phyloP scores from a whole-genome alignment of 2,888 invertebrate genomes.

The Chalcosyrphus nemorum region DNA sequence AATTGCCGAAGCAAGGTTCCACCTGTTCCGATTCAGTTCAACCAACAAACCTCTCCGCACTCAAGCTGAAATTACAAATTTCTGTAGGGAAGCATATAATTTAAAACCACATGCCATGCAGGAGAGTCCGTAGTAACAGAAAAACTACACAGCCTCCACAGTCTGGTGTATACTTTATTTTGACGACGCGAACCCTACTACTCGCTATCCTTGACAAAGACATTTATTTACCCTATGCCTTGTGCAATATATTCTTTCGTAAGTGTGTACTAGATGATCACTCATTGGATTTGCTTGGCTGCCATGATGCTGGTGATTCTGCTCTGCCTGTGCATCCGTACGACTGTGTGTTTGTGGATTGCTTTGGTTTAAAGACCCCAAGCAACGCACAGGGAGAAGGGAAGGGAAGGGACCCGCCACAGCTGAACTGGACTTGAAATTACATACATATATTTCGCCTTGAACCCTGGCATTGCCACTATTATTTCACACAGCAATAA shows the following conservation, averaged over 20 bases:
- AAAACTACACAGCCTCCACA: conserved; percentile 16
- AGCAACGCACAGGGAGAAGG: conserved; percentile 39
- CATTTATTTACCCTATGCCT: conserved; percentile 62
- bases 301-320: conserved; percentile 26
- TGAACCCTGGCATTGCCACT: conserved; percentile 54
- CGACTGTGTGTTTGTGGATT: conserved; percentile 19
- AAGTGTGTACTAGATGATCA: conserved; percentile 63
- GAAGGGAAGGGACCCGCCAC: conserved; percentile 28
- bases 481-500: conserved; percentile 49
- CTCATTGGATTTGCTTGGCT: conserved; percentile 61
- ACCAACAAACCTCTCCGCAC: conserved; percentile 18
- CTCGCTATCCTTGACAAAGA: conserved; percentile 65
- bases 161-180: conserved; percentile 1
- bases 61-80: conserved; percentile 41
- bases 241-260: conserved; percentile 51
- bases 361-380: conserved; percentile 62
- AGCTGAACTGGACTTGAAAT: conserved; percentile 48
- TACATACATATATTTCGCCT: conserved; percentile 68
- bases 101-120: conserved; percentile 55
- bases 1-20: conserved; percentile 27
- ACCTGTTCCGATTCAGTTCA: conserved; percentile 52
- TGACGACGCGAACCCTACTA: conserved; percentile 35
- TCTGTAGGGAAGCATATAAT: conserved; percentile 53
- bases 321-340: conserved; percentile 19
- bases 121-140: neutral